These are phyloP conservation scores for Spisula solida DNA, from an alignment of 2,888 invertebrate genomes.

Conservation along the genomic window DNA sequence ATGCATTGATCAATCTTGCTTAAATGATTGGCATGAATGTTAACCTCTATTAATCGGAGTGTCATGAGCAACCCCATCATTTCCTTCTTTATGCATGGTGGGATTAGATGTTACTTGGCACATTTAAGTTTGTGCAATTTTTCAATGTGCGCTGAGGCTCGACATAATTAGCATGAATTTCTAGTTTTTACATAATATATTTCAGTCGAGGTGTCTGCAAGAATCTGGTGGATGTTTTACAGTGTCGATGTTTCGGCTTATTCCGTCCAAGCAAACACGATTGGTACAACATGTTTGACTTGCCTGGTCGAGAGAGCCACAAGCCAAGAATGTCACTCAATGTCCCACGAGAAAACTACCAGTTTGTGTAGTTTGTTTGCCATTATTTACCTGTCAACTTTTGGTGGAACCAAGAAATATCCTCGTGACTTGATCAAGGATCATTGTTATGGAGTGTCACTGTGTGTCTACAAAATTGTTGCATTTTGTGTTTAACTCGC, in stretches of 20 bases:
- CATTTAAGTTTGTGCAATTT: too few relatives aligned
- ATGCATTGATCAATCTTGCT: too few relatives aligned
- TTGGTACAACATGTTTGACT: slow-evolving; percentile 90
- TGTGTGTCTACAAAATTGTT: too few relatives aligned
- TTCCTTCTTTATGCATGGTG: too few relatives aligned
- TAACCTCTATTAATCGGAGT: too few relatives aligned
- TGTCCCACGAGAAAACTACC: slow-evolving; percentile 80
- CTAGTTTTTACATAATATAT: slow-evolving; percentile 85
- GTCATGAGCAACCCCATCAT: too few relatives aligned
- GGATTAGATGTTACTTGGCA: too few relatives aligned
- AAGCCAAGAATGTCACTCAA: slow-evolving; percentile 71
- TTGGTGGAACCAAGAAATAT: neutral
- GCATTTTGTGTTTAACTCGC: too few relatives aligned
- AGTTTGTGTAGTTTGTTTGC: slow-evolving; percentile 79
- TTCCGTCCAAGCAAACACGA: slow-evolving; percentile 92
- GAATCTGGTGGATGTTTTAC: slow-evolving; percentile 95
- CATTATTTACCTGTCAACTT: neutral
- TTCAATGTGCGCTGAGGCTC: too few relatives aligned
- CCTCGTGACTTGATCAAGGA: too few relatives aligned
- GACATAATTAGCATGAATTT: neutral
- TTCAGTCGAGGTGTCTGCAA: slow-evolving; percentile 93
- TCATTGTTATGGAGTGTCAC: too few relatives aligned
- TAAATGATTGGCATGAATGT: too few relatives aligned
- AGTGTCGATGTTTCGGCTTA: slow-evolving; percentile 92
- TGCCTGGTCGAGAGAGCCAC: slow-evolving; percentile 77